Conservation (phyloP, 2,797 vertebrate species). For the Scolopax bukidnonensis region DNA sequence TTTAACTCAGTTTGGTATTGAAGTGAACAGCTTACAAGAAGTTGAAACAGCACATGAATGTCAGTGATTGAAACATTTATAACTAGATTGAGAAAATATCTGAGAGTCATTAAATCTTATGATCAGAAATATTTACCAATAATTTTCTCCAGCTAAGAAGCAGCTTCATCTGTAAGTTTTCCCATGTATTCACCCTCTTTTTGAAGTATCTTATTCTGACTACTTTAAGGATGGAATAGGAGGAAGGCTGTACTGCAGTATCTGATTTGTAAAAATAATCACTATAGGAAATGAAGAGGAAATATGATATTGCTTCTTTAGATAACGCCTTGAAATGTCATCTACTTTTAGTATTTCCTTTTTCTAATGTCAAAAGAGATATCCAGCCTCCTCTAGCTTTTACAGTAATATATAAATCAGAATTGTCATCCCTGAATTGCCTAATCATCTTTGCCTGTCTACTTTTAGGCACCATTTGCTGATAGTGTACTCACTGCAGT, state of each 20-base stretch:
- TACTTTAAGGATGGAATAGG: neutral
- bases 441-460: slow-evolving; percentile 10
- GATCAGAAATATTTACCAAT: neutral
- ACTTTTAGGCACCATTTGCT: slow-evolving; percentile 1
- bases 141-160: neutral
- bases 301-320: neutral
- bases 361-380: neutral
- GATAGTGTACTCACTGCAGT: neutral
- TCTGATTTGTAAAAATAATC: neutral
- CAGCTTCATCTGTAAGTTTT: neutral
- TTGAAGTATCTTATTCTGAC: neutral
- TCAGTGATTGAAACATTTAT: neutral
- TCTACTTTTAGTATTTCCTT: neutral
- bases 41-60: neutral
- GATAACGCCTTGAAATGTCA: neutral
- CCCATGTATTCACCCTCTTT: neutral
- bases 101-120: neutral
- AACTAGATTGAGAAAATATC: neutral
- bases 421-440: neutral
- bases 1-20: neutral
- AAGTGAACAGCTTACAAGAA: neutral
- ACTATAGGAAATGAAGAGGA: neutral
- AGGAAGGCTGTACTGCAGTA: neutral
- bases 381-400: neutral
- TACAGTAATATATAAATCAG: neutral